phyloP scores from a whole-genome alignment of 2,113 vertebrate genomes.

The Oncorhynchus nerka region DNA sequence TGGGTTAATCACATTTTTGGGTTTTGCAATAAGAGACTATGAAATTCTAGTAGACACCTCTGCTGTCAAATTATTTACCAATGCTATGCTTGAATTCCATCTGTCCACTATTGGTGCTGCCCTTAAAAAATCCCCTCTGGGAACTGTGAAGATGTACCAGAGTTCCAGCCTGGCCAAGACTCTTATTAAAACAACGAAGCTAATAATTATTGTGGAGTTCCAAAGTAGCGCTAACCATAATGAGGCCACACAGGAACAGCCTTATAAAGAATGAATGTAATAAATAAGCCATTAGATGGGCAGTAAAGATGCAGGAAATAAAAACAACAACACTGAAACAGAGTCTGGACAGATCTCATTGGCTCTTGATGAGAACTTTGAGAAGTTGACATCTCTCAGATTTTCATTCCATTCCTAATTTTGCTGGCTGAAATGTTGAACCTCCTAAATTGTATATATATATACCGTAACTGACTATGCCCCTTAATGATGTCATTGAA shows the following conservation, averaged over 20 bases:
- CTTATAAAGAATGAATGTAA: slow-evolving; percentile 77
- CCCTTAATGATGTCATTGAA: too few species aligned
- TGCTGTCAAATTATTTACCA: slow-evolving; percentile 70
- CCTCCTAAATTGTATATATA: background rate
- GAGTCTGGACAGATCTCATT: slow-evolving; percentile 62
- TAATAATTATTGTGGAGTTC: slow-evolving; percentile 78
- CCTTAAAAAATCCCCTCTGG: slow-evolving; percentile 58
- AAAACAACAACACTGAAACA: slow-evolving; percentile 56
- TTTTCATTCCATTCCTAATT: background rate
- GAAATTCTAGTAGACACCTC: slow-evolving; percentile 55
- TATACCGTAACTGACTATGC: too few species aligned
- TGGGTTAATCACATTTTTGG: background rate
- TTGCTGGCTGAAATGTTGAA: background rate
- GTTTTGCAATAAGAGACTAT: slow-evolving; percentile 56
- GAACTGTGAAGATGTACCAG: slow-evolving; percentile 59
- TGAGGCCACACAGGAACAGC: slow-evolving; percentile 80
- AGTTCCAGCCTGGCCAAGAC: slow-evolving; percentile 68
- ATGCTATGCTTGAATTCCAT: slow-evolving; percentile 57
- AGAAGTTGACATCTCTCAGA: background rate
- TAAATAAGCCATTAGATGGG: slow-evolving; percentile 80
- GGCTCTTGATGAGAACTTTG: slow-evolving; percentile 49
- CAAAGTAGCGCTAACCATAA: slow-evolving; percentile 73
- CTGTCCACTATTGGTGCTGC: slow-evolving; percentile 57
- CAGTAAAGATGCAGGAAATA: slow-evolving; percentile 64
- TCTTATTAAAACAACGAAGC: slow-evolving; percentile 82